Conservation (phyloP, 2,888 invertebrate genomes). For the Conomelus anceps region DNA sequence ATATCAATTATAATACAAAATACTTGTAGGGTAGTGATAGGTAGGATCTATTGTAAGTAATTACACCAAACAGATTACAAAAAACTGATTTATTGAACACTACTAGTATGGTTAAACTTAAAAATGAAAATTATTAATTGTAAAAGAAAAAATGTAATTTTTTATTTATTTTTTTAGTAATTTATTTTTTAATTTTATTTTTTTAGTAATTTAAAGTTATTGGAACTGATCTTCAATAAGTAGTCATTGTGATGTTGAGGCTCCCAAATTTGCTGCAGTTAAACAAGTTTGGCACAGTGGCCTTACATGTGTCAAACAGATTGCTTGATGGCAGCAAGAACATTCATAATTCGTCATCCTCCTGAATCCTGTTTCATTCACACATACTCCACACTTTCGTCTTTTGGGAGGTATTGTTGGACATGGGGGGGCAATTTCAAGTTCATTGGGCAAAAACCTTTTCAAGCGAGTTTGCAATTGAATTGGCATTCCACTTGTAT, state of each 20-base stretch:
- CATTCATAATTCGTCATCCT: conserved; percentile 11
- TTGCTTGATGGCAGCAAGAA: not conserved
- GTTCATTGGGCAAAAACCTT: not conserved
- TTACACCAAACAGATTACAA: not conserved
- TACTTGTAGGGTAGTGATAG: not conserved
- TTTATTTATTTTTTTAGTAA: not conserved
- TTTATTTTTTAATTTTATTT: no score
- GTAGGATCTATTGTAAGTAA: conserved; percentile 2
- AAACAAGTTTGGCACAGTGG: conserved; percentile 4
- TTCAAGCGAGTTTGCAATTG: not conserved
- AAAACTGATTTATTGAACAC: conserved; percentile 4
- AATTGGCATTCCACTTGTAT: not conserved
- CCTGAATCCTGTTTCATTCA: not conserved
- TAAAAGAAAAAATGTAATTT: not conserved
- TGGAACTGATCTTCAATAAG: not conserved
- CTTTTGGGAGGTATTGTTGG: not conserved
- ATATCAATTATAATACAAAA: not conserved
- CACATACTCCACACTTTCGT: conserved; percentile 4
- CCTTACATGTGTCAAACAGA: conserved; percentile 3
- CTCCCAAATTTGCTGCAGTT: conserved; percentile 2
- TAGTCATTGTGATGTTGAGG: not conserved
- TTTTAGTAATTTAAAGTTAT: no score
- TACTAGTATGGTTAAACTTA: not conserved
- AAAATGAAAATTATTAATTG: not conserved
- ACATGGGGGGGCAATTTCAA: not conserved